A percentile compares a stretch with the other conserved stretches of the same genome.
phyloP scores from a whole-genome alignment of 2,113 vertebrate species.

The Tichodroma muraria region DNA sequence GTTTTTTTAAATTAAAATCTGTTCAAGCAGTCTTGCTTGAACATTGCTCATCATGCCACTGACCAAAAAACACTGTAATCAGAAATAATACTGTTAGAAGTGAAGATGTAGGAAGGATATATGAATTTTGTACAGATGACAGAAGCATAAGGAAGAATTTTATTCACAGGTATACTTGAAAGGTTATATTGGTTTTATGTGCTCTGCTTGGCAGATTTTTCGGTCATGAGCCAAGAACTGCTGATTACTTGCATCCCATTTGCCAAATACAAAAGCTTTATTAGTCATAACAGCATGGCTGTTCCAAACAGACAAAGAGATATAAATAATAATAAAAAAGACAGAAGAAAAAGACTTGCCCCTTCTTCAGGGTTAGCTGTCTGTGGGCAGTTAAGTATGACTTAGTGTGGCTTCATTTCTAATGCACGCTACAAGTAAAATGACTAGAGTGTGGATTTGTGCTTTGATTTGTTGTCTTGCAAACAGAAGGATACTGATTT shows the following conservation, averaged over 20 bases:
- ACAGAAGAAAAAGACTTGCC: background rate
- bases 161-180: constrained; percentile 22
- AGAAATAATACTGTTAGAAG: background rate
- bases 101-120: background rate
- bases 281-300: constrained; percentile 18
- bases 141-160: background rate
- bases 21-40: background rate
- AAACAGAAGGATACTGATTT: background rate
- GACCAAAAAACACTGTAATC: background rate
- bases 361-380: background rate
- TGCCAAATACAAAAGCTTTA: constrained; percentile 54
- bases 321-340: constrained; percentile 4
- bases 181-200: background rate
- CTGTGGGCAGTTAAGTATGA: constrained; percentile 3
- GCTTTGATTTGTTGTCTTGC: background rate
- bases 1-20: background rate
- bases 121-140: background rate
- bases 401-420: background rate
- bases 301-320: constrained; percentile 17
- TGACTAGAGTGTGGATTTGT: background rate
- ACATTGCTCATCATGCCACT: background rate
- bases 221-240: background rate
- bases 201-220: constrained; percentile 2
- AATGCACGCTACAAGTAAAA: background rate
- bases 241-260: constrained; percentile 18